These are phyloP conservation scores for Nymphalis io DNA, from an alignment of 1,140 invertebrate species.

Conservation along the genomic window DNA sequence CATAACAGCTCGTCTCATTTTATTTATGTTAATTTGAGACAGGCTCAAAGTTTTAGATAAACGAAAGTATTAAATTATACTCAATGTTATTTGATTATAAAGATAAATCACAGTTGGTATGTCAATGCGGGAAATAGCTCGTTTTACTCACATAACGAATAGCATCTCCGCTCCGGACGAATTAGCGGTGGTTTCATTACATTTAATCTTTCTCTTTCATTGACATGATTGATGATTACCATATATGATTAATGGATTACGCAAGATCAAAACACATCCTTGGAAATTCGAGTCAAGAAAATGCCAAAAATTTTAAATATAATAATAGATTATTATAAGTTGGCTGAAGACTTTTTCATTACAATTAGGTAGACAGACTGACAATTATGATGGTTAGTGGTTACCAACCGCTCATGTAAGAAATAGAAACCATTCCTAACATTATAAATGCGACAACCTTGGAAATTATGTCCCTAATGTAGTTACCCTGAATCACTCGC, in stretches of 20 bases:
- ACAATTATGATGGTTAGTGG: too few species aligned
- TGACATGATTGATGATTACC: conserved; percentile 39
- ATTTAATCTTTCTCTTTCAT: conserved; percentile 43
- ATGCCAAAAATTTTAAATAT: background rate
- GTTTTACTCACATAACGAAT: conserved; percentile 54
- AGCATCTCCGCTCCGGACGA: conserved; percentile 45
- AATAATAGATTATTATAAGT: too few species aligned
- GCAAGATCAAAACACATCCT: conserved; percentile 2
- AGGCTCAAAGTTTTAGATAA: background rate
- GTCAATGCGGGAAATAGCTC: conserved; percentile 47
- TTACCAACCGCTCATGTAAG: too few species aligned
- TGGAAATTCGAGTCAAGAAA: background rate
- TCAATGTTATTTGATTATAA: conserved; percentile 53
- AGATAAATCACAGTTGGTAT: conserved; percentile 56
- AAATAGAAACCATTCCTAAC: too few species aligned
- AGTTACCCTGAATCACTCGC: too few species aligned
- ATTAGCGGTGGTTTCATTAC: conserved; percentile 56
- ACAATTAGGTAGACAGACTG: too few species aligned
- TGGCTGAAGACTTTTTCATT: too few species aligned
- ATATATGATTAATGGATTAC: conserved; percentile 16
- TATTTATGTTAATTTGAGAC: conserved; percentile 1
- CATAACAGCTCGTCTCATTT: background rate
- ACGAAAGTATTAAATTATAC: conserved; percentile 3
- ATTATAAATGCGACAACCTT: too few species aligned
- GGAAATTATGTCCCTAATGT: too few species aligned